A percentile compares a stretch with the other conserved stretches of the same genome.
Conservation (phyloP, 1,140 invertebrate genomes). For the Marisa cornuarietis region DNA sequence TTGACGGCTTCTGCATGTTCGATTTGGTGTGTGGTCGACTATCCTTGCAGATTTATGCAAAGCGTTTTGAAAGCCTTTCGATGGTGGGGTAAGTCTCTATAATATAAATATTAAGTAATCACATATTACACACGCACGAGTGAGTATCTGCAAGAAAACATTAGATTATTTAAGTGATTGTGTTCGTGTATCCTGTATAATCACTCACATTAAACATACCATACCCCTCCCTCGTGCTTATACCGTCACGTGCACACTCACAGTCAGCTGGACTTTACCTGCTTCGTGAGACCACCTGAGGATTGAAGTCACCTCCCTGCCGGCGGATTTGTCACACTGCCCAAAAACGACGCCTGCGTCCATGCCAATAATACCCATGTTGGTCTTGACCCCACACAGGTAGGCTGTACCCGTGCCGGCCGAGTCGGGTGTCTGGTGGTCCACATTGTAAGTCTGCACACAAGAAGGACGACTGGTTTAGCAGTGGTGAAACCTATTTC, state of each 20-base stretch:
- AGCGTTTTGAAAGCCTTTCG: background rate
- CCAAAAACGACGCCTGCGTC: constrained; percentile 74
- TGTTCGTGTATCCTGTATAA: background rate
- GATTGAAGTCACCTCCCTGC: constrained; percentile 72
- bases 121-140: background rate
- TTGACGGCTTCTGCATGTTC: no score
- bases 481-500: background rate
- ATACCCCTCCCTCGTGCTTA: background rate
- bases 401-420: constrained; percentile 88
- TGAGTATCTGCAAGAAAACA: background rate
- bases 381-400: constrained; percentile 85
- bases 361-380: constrained; percentile 83
- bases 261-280: constrained; percentile 21
- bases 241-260: background rate
- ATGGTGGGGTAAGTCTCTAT: background rate
- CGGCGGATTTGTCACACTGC: constrained; percentile 41
- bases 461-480: background rate
- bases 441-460: constrained; percentile 84
- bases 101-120: background rate
- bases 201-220: background rate
- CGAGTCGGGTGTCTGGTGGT: constrained; percentile 89
- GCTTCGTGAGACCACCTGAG: constrained; percentile 56
- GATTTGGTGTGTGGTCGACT: background rate
- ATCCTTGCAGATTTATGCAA: background rate
- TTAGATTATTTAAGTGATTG: background rate